Base-by-base conservation (phyloP, 2,797 vertebrate species). In the Crenuchus spilurus region DNA sequence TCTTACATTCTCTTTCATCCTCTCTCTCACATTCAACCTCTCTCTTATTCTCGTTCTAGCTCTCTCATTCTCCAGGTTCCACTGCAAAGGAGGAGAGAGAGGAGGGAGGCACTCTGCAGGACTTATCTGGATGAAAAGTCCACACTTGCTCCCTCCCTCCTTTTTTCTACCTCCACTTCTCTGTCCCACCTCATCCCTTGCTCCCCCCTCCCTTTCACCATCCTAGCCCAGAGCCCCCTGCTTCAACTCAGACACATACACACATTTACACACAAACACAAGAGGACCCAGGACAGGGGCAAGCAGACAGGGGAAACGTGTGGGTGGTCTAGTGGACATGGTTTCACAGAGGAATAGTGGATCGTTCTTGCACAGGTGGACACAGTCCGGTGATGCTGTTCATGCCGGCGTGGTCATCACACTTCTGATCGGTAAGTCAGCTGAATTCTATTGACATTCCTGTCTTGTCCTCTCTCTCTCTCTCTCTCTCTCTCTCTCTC, bases 361-460 rank as follows among this genome's bases (percentile, higher is more conserved):
- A 66, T 79, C 68, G 4, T 42, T 86, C 81, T 61, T 26, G 85
- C 85, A 83, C 75, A 84, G 88, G 61, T 86, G 85, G 42, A 78
- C 78, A 48, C 83, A 79, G 76, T 86, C 88, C 52, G 88, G 88
- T 49, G 90, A 92, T 84, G 51, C 84, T 57, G 80, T 92, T 70
- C 87, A 91, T 16, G 80, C 86, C 49, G 85, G 90, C 72, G 78
- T 93, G 65, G 79, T 80, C 80, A 61, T 92, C 84, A 77, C 77
- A 18, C 74, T 93, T 80, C 85, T 92, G 79, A 82, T 93, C 0
- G 91, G 92, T 93, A 87, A 91, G 92, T 88, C 80, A 16, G 14
- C 74, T 72, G 52, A 28, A 31, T 37, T 77, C 13, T 79, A 54
- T 28, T 68, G 78, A 42, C 42, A 70, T 48, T 61, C 70, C 66